Percentiles rank a stretch among this genome's conserved stretches.
Evolutionary conservation across 2,797 vertebrate genomes (phyloP).

Genomic region (Gymnocypris eckloni): DNA sequence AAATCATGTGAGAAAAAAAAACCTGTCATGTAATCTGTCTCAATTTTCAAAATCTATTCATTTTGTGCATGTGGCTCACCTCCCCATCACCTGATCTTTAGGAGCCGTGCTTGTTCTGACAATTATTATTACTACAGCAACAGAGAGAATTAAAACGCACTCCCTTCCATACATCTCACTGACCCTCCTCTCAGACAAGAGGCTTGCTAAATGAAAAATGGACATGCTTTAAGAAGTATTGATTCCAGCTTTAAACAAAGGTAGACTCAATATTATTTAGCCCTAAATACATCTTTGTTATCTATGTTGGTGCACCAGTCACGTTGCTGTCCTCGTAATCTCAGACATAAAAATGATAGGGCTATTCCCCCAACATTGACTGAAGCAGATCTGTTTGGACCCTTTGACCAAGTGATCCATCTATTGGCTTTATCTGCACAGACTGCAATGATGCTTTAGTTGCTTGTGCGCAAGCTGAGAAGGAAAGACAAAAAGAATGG

Average conservation of each 20-base stretch:
- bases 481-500: conserved; percentile 32
- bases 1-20: conserved; percentile 50
- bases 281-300: conserved; percentile 89
- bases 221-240: conserved; percentile 87
- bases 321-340: conserved; percentile 82
- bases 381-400: conserved; percentile 71
- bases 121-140: conserved; percentile 84
- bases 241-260: conserved; percentile 89
- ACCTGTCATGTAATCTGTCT: conserved; percentile 76
- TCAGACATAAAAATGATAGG: conserved; percentile 85
- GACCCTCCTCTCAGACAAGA: conserved; percentile 80
- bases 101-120: conserved; percentile 78
- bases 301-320: conserved; percentile 78
- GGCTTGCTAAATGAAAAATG: conserved; percentile 87
- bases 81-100: conserved; percentile 76
- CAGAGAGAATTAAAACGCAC: conserved; percentile 79
- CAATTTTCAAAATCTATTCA: conserved; percentile 84
- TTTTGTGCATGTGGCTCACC: conserved; percentile 77
- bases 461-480: conserved; percentile 20
- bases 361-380: conserved; percentile 81
- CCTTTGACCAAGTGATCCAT: conserved; percentile 76
- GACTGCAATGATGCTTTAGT: conserved; percentile 56
- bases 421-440: conserved; percentile 70
- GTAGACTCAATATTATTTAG: conserved; percentile 90
- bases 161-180: conserved; percentile 80